Conservation (phyloP, 2,113 vertebrate species). For the Notothenia coriiceps region DNA sequence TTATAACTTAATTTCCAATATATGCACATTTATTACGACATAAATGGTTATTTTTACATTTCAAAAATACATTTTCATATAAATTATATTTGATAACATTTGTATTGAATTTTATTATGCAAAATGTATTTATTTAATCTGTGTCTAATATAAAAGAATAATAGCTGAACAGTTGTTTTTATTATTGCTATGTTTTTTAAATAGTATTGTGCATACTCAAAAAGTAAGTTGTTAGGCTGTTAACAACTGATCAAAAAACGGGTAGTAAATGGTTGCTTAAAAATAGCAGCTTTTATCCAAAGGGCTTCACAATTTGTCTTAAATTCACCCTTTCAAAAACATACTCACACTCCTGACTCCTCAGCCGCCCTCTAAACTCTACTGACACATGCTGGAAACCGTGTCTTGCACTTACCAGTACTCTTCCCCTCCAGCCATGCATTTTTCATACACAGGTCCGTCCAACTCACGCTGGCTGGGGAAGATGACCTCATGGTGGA, state of each 20-base stretch:
- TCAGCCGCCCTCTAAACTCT: background rate
- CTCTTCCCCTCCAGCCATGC: slow-evolving; percentile 98
- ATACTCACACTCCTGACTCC: background rate
- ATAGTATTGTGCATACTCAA: background rate
- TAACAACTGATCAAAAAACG: background rate
- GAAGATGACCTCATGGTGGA: slow-evolving; percentile 96
- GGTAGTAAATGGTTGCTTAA: background rate
- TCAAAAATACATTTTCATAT: too few species aligned
- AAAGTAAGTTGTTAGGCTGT: background rate
- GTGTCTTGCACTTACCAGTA: slow-evolving; percentile 90
- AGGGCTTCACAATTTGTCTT: background rate
- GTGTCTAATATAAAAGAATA: too few species aligned
- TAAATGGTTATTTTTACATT: too few species aligned
- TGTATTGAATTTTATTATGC: too few species aligned
- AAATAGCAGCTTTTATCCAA: slow-evolving; percentile 4
- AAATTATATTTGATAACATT: too few species aligned
- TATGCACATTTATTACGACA: too few species aligned
- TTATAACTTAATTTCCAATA: too few species aligned
- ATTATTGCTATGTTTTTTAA: background rate
- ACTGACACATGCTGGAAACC: background rate
- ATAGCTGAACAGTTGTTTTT: too few species aligned
- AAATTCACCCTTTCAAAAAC: background rate
- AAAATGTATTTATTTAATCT: too few species aligned
- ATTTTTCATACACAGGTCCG: slow-evolving; percentile 97
- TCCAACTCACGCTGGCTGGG: slow-evolving; percentile 92